These are phyloP conservation scores for Benitochromis conjunctus DNA, from an alignment of 2,113 vertebrate species.

Conservation along the genomic window DNA sequence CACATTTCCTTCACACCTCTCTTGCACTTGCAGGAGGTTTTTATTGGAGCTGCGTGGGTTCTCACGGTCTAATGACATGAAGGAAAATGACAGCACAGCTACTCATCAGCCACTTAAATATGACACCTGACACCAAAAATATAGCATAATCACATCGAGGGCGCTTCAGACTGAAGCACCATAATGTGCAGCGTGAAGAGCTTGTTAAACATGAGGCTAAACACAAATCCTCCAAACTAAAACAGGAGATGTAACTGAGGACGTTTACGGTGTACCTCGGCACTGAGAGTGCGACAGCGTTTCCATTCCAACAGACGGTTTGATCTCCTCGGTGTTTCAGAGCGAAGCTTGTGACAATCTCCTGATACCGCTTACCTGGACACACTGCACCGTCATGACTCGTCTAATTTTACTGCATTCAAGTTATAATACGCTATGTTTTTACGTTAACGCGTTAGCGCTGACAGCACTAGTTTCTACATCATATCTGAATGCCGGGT, in stretches of 20 bases:
- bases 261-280: neutral
- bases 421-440: neutral
- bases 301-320: neutral
- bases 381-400: accelerated
- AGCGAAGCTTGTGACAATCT: neutral
- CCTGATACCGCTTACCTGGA: neutral
- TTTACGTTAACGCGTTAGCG: too few relatives aligned
- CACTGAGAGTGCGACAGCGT: accelerated
- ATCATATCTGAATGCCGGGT: neutral
- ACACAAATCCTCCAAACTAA: neutral
- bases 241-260: neutral
- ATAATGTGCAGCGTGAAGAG: neutral
- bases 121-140: neutral
- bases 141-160: neutral
- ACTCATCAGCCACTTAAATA: neutral
- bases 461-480: too few relatives aligned
- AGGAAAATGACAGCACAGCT: neutral
- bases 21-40: neutral
- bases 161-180: neutral
- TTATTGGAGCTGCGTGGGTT: neutral
- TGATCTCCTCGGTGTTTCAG: too few relatives aligned
- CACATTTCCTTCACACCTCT: neutral
- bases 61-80: neutral
- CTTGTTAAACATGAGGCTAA: neutral
- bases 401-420: neutral